Conservation (phyloP, 2,113 vertebrate species). For the Rhombomys opimus region DNA sequence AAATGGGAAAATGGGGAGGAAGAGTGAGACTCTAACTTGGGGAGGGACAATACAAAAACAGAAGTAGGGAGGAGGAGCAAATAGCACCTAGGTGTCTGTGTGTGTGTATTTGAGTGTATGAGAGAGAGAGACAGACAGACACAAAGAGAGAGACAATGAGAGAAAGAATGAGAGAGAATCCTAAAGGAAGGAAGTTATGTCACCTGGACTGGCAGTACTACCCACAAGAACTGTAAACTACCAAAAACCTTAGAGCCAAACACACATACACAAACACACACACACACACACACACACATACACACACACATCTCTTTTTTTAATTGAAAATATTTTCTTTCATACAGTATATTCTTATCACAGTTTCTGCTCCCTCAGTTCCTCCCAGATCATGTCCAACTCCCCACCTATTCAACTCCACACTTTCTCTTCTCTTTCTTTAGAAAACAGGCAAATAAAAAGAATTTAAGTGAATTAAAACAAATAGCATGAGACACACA, state of each 20-base stretch:
- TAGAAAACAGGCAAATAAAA: neutral
- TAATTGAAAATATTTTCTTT: neutral
- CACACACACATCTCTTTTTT: neutral
- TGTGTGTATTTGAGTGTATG: neutral
- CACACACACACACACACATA: no score
- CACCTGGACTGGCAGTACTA: neutral
- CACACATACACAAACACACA: neutral
- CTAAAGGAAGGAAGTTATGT: neutral
- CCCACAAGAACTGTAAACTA: neutral
- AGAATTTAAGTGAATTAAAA: neutral
- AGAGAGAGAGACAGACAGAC: no score
- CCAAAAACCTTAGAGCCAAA: neutral
- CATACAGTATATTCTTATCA: neutral
- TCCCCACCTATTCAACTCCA: neutral
- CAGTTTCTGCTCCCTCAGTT: neutral
- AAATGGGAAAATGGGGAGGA: neutral
- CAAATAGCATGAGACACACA: neutral
- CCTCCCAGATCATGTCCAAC: neutral
- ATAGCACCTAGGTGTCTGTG: neutral
- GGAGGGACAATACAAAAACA: neutral
- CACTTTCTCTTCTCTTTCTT: neutral
- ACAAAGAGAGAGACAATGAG: neutral
- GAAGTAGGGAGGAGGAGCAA: neutral
- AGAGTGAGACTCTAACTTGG: neutral
- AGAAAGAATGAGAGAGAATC: neutral